Evolutionary conservation across 2,888 invertebrate genomes (phyloP).

Genomic region (Atherix ibis): DNA sequence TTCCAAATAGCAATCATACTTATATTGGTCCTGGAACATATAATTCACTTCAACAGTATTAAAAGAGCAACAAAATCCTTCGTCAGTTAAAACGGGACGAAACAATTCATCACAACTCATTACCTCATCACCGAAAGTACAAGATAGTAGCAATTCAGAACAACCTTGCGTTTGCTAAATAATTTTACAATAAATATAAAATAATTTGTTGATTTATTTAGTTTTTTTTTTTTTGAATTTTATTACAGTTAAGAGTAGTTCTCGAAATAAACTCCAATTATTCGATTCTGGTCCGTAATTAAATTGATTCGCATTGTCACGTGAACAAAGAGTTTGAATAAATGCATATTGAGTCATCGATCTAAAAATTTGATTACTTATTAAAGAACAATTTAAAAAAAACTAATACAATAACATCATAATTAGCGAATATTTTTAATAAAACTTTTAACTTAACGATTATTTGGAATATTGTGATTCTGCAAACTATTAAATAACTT

Average conservation of each 20-base stretch:
- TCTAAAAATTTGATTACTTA: no score
- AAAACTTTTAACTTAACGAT: no score
- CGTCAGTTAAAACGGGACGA: slow-evolving; percentile 61
- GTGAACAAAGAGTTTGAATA: slow-evolving; percentile 4
- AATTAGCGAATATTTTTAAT: not conserved
- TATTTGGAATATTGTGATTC: no score
- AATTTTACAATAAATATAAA: no score
- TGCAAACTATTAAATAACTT: no score
- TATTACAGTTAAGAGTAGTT: slow-evolving; percentile 5
- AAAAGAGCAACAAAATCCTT: slow-evolving; percentile 71
- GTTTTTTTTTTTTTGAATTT: no score
- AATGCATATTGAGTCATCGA: slow-evolving; percentile 1
- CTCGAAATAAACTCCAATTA: slow-evolving; percentile 7
- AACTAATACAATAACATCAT: no score
- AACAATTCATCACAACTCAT: slow-evolving; percentile 51
- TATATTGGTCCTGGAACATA: no score
- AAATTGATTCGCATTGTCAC: not conserved
- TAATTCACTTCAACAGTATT: no score
- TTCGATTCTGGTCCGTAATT: not conserved
- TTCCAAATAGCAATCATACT: no score
- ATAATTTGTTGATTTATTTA: no score
- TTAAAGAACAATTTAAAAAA: no score
- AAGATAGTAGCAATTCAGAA: slow-evolving; percentile 48
- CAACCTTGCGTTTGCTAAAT: slow-evolving; percentile 57
- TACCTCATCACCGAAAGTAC: slow-evolving; percentile 45